Evolutionary conservation across 2,888 invertebrate species (phyloP).

Genomic region (Rhyacophila evoluta): DNA sequence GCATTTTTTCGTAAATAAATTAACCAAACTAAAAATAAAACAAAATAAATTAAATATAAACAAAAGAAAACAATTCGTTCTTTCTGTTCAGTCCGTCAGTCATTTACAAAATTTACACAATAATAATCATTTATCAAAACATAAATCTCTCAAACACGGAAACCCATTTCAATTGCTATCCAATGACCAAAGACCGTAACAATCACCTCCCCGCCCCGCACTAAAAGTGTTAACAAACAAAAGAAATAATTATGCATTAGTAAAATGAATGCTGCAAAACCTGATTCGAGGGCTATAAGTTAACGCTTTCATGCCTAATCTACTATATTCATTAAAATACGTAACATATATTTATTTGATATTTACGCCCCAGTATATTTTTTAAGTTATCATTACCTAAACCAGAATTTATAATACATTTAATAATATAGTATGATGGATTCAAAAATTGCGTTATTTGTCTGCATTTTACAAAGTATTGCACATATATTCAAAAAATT

Average conservation of each 20-base stretch:
- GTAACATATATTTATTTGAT: too few species aligned
- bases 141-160: constrained; percentile 16
- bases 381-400: too few species aligned
- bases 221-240: constrained; percentile 34
- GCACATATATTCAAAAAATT: too few species aligned
- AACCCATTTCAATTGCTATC: constrained; percentile 19
- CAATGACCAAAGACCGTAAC: constrained; percentile 39
- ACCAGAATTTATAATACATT: too few species aligned
- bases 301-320: background rate
- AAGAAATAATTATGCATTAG: constrained; percentile 34
- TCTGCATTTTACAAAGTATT: too few species aligned
- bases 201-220: background rate
- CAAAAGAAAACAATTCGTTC: background rate
- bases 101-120: constrained; percentile 7
- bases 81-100: background rate
- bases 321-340: too few species aligned
- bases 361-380: too few species aligned
- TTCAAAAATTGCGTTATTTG: too few species aligned
- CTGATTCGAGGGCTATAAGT: constrained; percentile 37
- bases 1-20: too few species aligned
- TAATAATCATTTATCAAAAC: background rate
- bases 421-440: too few species aligned
- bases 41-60: too few species aligned
- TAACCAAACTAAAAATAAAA: too few species aligned
- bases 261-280: constrained; percentile 40